Percentiles rank a stretch among this genome's conserved stretches.
Evolutionary conservation across 2,888 invertebrate genomes (phyloP).

Genomic region (Atethmia centrago): DNA sequence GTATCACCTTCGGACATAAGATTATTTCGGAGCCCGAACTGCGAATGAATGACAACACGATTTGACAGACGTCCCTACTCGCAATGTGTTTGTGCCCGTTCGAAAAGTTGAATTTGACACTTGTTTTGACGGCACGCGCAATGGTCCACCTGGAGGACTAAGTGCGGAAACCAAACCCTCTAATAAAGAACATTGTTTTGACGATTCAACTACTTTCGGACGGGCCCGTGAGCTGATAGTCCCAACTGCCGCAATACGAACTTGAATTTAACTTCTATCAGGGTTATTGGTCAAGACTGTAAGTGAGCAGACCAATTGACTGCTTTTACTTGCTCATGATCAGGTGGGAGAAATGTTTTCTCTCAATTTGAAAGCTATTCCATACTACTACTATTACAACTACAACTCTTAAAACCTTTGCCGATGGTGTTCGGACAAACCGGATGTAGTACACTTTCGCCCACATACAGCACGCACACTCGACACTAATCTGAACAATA

Average conservation of each 20-base stretch:
- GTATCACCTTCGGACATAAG: too few species aligned
- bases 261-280: background rate
- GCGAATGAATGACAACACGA: too few species aligned
- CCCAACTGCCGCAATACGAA: background rate
- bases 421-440: background rate
- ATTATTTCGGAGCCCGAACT: too few species aligned
- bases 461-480: conserved; percentile 2
- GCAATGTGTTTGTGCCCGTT: too few species aligned
- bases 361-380: background rate
- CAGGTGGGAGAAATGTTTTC: background rate
- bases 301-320: background rate
- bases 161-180: too few species aligned
- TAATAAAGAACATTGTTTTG: too few species aligned
- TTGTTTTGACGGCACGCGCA: too few species aligned
- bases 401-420: background rate
- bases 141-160: too few species aligned
- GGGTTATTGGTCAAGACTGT: background rate
- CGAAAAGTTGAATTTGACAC: too few species aligned
- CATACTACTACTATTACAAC: too few species aligned
- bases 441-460: background rate
- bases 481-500: conserved; percentile 32
- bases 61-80: too few species aligned
- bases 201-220: too few species aligned
- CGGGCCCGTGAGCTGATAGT: background rate
- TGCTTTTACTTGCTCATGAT: conserved; percentile 1